Conservation (phyloP, 1,140 invertebrate species). For the Cyrtorhinus lividipennis region DNA sequence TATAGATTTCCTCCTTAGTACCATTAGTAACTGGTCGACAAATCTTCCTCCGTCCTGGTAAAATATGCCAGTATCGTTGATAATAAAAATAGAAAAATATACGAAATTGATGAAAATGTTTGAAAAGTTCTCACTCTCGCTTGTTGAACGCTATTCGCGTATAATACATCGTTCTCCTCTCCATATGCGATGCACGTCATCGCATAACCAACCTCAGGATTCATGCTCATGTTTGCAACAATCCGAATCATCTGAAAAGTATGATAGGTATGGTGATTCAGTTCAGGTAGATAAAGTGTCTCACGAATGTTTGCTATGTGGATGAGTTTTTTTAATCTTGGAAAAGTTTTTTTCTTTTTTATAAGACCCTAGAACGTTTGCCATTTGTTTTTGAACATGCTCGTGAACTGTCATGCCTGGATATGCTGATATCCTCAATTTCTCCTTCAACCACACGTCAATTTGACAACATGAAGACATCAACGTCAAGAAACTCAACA, state of each 20-base stretch:
- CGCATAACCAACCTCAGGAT: conserved; percentile 45
- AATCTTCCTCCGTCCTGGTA: conserved; percentile 28
- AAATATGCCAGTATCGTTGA: too few species aligned
- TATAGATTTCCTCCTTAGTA: conserved; percentile 35
- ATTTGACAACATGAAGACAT: too few species aligned
- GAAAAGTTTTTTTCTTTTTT: too few species aligned
- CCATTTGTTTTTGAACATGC: too few species aligned
- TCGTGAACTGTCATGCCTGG: too few species aligned
- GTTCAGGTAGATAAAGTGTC: too few species aligned
- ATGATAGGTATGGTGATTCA: not conserved
- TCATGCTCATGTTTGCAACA: conserved; percentile 57
- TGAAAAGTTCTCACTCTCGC: conserved; percentile 12
- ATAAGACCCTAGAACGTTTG: too few species aligned
- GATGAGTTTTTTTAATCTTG: too few species aligned
- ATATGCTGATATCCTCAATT: too few species aligned
- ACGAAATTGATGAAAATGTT: not conserved
- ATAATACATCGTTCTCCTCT: conserved; percentile 18
- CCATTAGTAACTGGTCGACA: conserved; percentile 37
- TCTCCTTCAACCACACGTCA: too few species aligned
- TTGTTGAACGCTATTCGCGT: conserved; percentile 1
- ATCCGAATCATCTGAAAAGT: conserved; percentile 43
- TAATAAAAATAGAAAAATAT: not conserved
- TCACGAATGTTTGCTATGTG: too few species aligned
- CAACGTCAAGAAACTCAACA: too few species aligned
- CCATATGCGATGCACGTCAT: conserved; percentile 31